These are phyloP conservation scores for Aethina tumida DNA, from an alignment of 1,140 invertebrate species.

Conservation along the genomic window DNA sequence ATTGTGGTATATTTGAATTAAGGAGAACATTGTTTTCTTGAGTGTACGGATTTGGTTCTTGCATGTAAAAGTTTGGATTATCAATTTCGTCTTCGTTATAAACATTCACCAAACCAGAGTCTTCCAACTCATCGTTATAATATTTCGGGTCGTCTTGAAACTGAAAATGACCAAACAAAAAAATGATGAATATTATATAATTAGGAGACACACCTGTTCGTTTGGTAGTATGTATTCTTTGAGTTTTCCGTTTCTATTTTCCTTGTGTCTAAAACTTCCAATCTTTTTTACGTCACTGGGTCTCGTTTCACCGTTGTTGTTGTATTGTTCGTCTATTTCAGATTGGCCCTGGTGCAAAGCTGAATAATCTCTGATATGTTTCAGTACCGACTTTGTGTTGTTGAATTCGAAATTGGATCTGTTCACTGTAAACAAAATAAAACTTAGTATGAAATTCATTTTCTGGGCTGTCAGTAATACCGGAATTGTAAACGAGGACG, in stretches of 20 bases:
- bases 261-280: slow-evolving; percentile 29
- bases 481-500: slow-evolving; percentile 55
- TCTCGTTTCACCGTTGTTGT: slow-evolving; percentile 16
- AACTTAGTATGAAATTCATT: background rate
- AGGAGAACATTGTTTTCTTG: too few species aligned
- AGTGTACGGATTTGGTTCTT: too few species aligned
- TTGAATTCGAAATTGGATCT: slow-evolving; percentile 39
- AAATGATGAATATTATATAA: too few species aligned
- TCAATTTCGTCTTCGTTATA: too few species aligned
- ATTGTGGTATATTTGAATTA: background rate
- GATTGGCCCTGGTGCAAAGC: slow-evolving; percentile 22
- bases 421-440: slow-evolving; percentile 28
- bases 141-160: too few species aligned
- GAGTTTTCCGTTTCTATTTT: slow-evolving; percentile 19
- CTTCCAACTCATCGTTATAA: too few species aligned
- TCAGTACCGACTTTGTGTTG: slow-evolving; percentile 34
- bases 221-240: slow-evolving; percentile 24
- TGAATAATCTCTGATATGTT: slow-evolving; percentile 35
- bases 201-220: too few species aligned
- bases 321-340: slow-evolving; percentile 20
- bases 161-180: too few species aligned
- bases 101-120: too few species aligned
- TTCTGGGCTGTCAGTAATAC: slow-evolving; percentile 30
- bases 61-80: too few species aligned
- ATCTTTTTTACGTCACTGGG: slow-evolving; percentile 22